Percentiles rank a stretch among this genome's conserved stretches.
These are phyloP conservation scores for Rhorus exstirpatorius DNA, from an alignment of 2,888 invertebrate genomes.

Conservation along the genomic window DNA sequence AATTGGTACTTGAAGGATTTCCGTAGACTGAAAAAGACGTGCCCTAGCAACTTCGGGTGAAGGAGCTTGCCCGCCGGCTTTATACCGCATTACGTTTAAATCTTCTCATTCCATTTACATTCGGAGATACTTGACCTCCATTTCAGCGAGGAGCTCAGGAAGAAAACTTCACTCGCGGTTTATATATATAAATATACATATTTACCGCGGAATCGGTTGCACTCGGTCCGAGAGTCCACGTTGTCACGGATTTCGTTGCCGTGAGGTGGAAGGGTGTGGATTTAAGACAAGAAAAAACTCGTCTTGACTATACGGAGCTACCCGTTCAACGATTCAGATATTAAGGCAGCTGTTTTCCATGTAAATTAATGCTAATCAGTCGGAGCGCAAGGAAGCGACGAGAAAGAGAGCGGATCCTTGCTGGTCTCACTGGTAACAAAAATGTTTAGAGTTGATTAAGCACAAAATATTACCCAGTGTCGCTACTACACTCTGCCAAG, in stretches of 20 bases:
- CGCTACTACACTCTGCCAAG: no score
- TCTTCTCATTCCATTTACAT: conserved; percentile 75
- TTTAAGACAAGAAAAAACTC: conserved; percentile 34
- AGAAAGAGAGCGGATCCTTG: background rate
- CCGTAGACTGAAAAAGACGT: conserved; percentile 67
- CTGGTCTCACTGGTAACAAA: conserved; percentile 22
- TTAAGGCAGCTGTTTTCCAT: conserved; percentile 40
- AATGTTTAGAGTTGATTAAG: conserved; percentile 23
- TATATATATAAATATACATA: conserved; percentile 44
- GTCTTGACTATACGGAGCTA: conserved; percentile 15
- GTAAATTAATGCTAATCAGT: conserved; percentile 61
- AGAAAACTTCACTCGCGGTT: conserved; percentile 58
- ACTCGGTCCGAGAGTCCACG: conserved; percentile 40
- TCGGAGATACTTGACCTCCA: conserved; percentile 75
- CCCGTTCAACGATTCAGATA: conserved; percentile 28
- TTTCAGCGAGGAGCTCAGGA: conserved; percentile 45
- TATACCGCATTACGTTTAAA: conserved; percentile 74
- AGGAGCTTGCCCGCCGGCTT: conserved; percentile 65
- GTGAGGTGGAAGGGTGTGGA: background rate
- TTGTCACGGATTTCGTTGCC: conserved; percentile 44
- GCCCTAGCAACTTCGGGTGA: conserved; percentile 31
- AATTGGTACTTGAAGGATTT: conserved; percentile 66
- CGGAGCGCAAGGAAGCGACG: conserved; percentile 1
- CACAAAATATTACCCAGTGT: background rate
- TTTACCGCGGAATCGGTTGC: conserved; percentile 36